phyloP scores from a whole-genome alignment of 2,113 vertebrate species.

The Anarrhichthys ocellatus region DNA sequence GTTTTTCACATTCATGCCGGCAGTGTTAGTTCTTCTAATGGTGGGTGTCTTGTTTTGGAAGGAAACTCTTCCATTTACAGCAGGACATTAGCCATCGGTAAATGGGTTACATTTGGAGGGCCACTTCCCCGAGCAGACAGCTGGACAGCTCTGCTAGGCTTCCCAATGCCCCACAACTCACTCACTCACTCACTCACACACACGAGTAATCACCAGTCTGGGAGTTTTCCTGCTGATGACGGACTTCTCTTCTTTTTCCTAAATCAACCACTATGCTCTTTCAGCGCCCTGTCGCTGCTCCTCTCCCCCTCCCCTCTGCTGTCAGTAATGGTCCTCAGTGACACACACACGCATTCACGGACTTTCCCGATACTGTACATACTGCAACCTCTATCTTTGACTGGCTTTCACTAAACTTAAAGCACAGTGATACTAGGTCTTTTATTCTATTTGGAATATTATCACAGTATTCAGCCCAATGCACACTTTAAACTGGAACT shows the following conservation, averaged over 20 bases:
- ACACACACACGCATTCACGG: no score
- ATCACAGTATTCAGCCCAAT: not conserved
- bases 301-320: not conserved
- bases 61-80: conserved; percentile 29
- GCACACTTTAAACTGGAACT: not conserved
- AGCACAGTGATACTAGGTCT: not conserved
- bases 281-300: conserved; percentile 23
- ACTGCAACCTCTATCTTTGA: conserved; percentile 2
- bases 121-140: conserved; percentile 36
- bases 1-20: not conserved
- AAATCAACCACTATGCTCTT: conserved; percentile 41
- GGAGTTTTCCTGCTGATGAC: conserved; percentile 68
- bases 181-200: not conserved
- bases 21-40: not conserved
- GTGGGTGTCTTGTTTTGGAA: conserved; percentile 18
- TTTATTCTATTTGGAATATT: not conserved
- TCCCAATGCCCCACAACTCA: conserved; percentile 39
- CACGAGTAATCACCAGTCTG: conserved; percentile 41
- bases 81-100: conserved; percentile 37
- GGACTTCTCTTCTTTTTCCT: conserved; percentile 59
- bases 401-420: not conserved
- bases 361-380: no score
- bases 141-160: conserved; percentile 27
- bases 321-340: conserved; percentile 11
- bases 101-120: conserved; percentile 52